Base-by-base conservation (phyloP, 2,888 invertebrate genomes). In the Athrips mouffetella region DNA sequence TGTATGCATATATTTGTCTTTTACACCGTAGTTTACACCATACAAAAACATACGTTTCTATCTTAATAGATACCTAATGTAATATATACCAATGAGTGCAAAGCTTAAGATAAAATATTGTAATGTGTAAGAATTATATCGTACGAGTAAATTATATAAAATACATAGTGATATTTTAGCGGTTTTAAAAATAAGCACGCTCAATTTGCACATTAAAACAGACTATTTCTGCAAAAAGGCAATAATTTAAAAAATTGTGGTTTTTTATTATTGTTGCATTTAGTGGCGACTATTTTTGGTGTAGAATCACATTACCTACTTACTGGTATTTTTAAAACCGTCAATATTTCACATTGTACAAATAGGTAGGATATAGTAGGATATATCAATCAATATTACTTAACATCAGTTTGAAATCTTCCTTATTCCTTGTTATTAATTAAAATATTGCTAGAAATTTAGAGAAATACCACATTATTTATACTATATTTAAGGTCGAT, bases 71-170 rank as follows among this genome's bases (percentile, higher is more conserved):
- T 25, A 41, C 11, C 15, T 21, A 45, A 45, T 35, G 16, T 45
- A 35, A 33, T 35, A 15, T 15, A 16, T 7, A 33, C 25, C 25
- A 45, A 35, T 25, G 25, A 45, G 45, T 45, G 45, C 45, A 45
- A 45, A 45, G 33, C 35, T 45, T 45, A 45, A 29, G 10, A 30
- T 18, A 33, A 45, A 16, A 45, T 10, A 35, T 33, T 25, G 13
- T 23, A 35, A 16, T 27, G 15, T 41, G n/a, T 39, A 39, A 45
- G 35, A 35, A 25, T 59, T 61, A 58, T 63, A 63, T 66, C 62
- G 59, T 58, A 59, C 60, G 60, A 61, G 55, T 57, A 61, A 59
- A 40, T 23, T 16, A 10, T 15, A 21, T 37, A 23, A 35, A 25
- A 21, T 25, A 31, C 25, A 35, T 33, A 16, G 2, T 18, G 18